Evolutionary conservation across 2,797 vertebrate species (phyloP).

Genomic region (Eospalax fontanierii): DNA sequence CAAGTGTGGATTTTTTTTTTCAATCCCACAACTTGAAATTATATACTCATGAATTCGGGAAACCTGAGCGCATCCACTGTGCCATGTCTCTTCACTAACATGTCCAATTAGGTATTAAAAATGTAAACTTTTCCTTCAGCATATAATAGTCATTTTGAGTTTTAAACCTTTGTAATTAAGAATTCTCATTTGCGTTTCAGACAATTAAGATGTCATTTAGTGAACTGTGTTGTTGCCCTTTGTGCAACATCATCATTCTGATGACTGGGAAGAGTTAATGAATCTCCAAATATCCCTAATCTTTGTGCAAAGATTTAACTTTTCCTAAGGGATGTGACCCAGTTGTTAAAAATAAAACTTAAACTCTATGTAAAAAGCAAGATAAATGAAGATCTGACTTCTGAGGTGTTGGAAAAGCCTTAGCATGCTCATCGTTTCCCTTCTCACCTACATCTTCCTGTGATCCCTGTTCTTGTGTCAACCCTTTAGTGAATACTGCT

Average conservation of each 20-base stretch:
- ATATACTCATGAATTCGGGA: not conserved
- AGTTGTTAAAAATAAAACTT: conserved; percentile 78
- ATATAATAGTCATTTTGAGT: not conserved
- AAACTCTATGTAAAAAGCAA: conserved; percentile 49
- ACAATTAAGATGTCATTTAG: conserved; percentile 15
- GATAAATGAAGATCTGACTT: conserved; percentile 56
- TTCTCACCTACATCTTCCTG: conserved; percentile 82
- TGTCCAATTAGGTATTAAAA: conserved; percentile 33
- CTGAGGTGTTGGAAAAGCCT: conserved; percentile 75
- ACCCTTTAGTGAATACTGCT: conserved; percentile 75
- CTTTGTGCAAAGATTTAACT: conserved; percentile 18
- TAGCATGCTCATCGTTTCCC: conserved; percentile 11
- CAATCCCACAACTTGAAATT: not conserved
- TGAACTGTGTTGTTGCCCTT: conserved; percentile 3
- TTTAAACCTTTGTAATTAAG: conserved; percentile 49
- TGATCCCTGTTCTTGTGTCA: conserved; percentile 78
- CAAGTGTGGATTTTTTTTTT: conserved; percentile 7
- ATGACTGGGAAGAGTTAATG: conserved; percentile 46
- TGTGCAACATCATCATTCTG: not conserved
- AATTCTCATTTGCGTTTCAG: conserved; percentile 45
- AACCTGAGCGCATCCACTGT: not conserved
- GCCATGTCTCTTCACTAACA: not conserved
- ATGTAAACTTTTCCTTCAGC: not conserved
- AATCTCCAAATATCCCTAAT: conserved; percentile 45
- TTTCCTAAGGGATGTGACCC: conserved; percentile 71